Conservation (phyloP, 1,140 invertebrate genomes). For the Drosophila azteca region DNA sequence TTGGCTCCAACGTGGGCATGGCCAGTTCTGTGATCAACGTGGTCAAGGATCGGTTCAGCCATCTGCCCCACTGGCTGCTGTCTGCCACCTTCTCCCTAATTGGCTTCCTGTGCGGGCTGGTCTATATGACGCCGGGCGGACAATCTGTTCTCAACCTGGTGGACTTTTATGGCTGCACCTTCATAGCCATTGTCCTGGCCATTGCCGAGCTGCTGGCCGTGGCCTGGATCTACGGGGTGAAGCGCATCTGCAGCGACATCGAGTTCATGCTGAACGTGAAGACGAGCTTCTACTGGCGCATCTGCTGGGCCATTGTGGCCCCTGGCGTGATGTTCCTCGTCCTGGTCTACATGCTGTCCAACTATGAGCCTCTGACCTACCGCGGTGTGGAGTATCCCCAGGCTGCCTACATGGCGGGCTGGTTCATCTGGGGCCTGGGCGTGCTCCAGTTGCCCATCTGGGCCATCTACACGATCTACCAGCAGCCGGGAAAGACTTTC, state of each 20-base stretch:
- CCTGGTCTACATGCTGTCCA: constrained; percentile 87
- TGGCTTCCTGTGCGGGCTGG: constrained; percentile 88
- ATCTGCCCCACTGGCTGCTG: constrained; percentile 86
- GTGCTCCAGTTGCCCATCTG: constrained; percentile 84
- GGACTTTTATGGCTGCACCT: constrained; percentile 93
- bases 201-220: constrained; percentile 89
- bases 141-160: constrained; percentile 93
- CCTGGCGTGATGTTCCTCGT: constrained; percentile 89
- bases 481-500: constrained; percentile 63
- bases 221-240: constrained; percentile 90
- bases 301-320: constrained; percentile 92
- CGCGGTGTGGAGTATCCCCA: constrained; percentile 83
- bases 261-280: constrained; percentile 90
- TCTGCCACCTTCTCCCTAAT: constrained; percentile 85
- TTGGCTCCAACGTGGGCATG: constrained; percentile 90
- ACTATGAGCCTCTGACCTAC: constrained; percentile 85
- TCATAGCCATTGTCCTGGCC: constrained; percentile 90
- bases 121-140: constrained; percentile 93
- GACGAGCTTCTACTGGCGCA: constrained; percentile 90
- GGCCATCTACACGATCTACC: constrained; percentile 74
- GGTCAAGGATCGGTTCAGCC: constrained; percentile 88
- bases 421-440: constrained; percentile 84
- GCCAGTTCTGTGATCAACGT: constrained; percentile 88
- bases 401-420: constrained; percentile 84
- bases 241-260: constrained; percentile 87